A percentile compares a stretch with the other conserved stretches of the same genome.
phyloP scores from a whole-genome alignment of 2,888 invertebrate species.

The Strigamia maritima region DNA sequence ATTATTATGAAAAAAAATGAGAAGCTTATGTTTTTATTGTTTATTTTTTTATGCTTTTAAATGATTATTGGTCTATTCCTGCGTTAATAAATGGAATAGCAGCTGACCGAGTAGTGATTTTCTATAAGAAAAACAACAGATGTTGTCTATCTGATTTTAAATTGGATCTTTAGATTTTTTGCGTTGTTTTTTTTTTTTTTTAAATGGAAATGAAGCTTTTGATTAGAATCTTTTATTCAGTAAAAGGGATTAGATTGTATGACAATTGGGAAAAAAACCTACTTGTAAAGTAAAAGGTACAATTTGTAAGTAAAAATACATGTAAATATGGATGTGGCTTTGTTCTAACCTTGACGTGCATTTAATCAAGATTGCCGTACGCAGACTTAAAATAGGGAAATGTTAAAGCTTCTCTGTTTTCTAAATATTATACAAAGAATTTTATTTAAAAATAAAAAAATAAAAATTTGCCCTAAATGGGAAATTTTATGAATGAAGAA shows the following conservation, averaged over 20 bases:
- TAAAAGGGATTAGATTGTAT: not conserved
- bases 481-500: too few relatives aligned
- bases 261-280: not conserved
- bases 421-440: not conserved
- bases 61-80: not conserved
- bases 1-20: not conserved
- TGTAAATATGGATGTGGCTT: not conserved
- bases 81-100: not conserved
- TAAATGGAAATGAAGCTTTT: not conserved
- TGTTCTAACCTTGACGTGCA: not conserved
- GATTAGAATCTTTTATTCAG: not conserved
- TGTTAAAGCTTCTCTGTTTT: not conserved
- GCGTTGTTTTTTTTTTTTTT: not conserved
- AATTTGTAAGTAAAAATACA: not conserved
- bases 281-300: not conserved
- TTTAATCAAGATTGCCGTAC: not conserved
- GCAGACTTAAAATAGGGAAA: not conserved
- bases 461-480: too few relatives aligned
- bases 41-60: not conserved
- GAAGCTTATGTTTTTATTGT: not conserved
- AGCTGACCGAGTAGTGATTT: not conserved
- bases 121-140: constrained; percentile 1
- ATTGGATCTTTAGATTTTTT: not conserved
- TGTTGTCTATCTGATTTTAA: not conserved
- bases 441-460: too few relatives aligned